A percentile compares a stretch with the other conserved stretches of the same genome.
Conservation (phyloP, 2,113 vertebrate species). For the Lepisosteus osseus region DNA sequence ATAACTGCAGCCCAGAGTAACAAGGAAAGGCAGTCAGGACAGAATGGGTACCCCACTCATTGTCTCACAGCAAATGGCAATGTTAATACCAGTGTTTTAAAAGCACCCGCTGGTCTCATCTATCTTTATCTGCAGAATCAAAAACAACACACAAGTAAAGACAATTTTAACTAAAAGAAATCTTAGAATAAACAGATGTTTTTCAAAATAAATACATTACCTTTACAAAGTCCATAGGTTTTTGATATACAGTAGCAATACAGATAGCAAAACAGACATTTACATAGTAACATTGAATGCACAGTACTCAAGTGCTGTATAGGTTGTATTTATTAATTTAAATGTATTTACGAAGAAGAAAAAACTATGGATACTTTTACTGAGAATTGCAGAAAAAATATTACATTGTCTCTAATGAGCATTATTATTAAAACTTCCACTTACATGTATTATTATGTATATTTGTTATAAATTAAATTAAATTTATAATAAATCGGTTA, state of each 20-base stretch:
- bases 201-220: no score
- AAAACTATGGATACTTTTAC: no score
- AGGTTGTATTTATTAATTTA: neutral
- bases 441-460: no score
- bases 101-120: slow-evolving; percentile 21
- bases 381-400: no score
- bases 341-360: no score
- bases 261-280: neutral
- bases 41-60: slow-evolving; percentile 68
- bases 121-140: neutral
- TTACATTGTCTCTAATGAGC: no score
- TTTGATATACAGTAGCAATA: neutral
- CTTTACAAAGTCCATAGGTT: no score
- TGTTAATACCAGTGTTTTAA: slow-evolving; percentile 28
- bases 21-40: slow-evolving; percentile 48
- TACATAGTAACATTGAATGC: neutral
- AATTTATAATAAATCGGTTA: no score
- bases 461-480: no score
- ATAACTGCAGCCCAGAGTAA: slow-evolving; percentile 67
- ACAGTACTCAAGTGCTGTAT: neutral
- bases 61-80: slow-evolving; percentile 69
- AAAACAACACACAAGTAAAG: neutral
- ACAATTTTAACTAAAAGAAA: neutral
- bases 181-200: neutral
- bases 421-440: no score